Percentiles rank a stretch among this genome's conserved stretches.
These are phyloP conservation scores for Prorops nasuta DNA, from an alignment of 1,140 invertebrate species.

Conservation along the genomic window DNA sequence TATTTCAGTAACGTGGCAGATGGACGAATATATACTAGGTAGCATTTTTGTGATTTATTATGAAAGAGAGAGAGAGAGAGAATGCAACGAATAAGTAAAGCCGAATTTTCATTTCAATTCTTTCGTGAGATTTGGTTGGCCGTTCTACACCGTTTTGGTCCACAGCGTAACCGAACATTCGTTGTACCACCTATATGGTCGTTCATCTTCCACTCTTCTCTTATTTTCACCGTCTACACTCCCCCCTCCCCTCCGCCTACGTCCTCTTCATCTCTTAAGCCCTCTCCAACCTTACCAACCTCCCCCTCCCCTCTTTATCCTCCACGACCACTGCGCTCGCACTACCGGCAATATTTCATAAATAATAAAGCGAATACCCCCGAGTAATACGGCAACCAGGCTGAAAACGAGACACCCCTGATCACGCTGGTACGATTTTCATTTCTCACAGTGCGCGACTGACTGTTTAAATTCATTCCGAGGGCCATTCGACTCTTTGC, in stretches of 20 bases:
- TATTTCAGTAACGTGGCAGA: too few species aligned
- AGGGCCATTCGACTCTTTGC: constrained; percentile 8
- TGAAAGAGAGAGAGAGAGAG: too few species aligned
- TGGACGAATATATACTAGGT: too few species aligned
- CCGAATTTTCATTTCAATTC: too few species aligned
- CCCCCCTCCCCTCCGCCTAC: background rate
- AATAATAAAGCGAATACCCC: constrained; percentile 21
- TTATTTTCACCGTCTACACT: constrained; percentile 1
- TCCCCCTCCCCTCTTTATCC: constrained; percentile 1
- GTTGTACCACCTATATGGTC: too few species aligned
- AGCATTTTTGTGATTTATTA: too few species aligned
- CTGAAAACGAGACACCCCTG: constrained; percentile 5
- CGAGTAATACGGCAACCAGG: constrained; percentile 13
- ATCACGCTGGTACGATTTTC: constrained; percentile 15
- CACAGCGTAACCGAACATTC: too few species aligned
- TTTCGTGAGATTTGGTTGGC: too few species aligned
- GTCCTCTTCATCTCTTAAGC: background rate
- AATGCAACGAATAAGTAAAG: too few species aligned
- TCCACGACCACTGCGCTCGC: background rate
- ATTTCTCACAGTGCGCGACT: constrained; percentile 11
- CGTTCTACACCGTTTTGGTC: too few species aligned
- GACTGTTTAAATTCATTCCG: constrained; percentile 13
- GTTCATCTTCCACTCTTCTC: too few species aligned
- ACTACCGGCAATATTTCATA: constrained; percentile 12
- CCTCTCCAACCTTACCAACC: background rate